A percentile compares a stretch with the other conserved stretches of the same genome.
These are phyloP conservation scores for Pseudochaenichthys georgianus DNA, from an alignment of 2,797 vertebrate genomes.

Conservation along the genomic window DNA sequence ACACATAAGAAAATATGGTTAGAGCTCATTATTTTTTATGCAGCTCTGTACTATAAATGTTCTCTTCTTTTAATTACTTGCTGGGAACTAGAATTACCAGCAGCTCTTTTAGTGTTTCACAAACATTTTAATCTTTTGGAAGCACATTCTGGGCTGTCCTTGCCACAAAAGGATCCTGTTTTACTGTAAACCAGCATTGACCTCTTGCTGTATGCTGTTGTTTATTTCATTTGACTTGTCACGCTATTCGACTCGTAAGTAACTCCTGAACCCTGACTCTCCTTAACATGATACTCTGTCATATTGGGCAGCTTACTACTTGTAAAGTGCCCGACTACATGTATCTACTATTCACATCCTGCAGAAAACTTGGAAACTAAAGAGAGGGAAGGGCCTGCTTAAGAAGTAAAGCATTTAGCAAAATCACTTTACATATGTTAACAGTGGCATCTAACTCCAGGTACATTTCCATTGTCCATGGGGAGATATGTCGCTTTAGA, in stretches of 20 bases:
- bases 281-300: slow-evolving; percentile 7
- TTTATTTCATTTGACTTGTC: slow-evolving; percentile 3
- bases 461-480: not conserved
- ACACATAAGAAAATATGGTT: not conserved
- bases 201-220: not conserved
- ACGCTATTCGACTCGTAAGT: slow-evolving; percentile 1
- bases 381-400: not conserved
- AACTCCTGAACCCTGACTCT: slow-evolving; percentile 16
- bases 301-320: slow-evolving; percentile 14
- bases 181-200: slow-evolving; percentile 5
- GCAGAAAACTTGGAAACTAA: slow-evolving; percentile 17
- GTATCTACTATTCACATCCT: slow-evolving; percentile 23
- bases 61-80: slow-evolving; percentile 16
- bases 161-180: slow-evolving; percentile 5
- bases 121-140: not conserved
- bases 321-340: slow-evolving; percentile 6
- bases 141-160: not conserved
- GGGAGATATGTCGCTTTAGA: not conserved
- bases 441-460: not conserved
- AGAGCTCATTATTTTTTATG: slow-evolving; percentile 7
- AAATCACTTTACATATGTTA: not conserved
- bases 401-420: not conserved
- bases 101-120: not conserved
- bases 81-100: not conserved
- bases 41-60: not conserved